Evolutionary conservation across 2,888 invertebrate species (phyloP), one percentile per base, ranked within the genome.

Genomic region (Belgica antarctica): DNA sequence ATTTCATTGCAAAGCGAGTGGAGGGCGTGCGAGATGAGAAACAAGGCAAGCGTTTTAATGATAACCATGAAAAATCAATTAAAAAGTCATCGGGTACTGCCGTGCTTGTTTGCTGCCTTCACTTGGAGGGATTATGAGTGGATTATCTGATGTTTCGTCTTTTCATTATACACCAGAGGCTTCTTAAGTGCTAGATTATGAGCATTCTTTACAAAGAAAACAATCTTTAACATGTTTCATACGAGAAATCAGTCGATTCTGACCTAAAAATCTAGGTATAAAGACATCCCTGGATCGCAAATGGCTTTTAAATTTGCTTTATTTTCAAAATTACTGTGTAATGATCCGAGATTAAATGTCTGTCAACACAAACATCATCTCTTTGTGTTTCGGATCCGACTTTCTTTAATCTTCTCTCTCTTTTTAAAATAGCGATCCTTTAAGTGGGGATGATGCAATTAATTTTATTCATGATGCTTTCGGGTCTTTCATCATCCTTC

Each of bases 51-150:
- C 27, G 62, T 47, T 47, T 65, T 65, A 24, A 27, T 65, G 65
- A 65, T 36, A 46, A 36, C 65, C 65, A 46, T 65, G 41, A 46
- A 65, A 46, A 68, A 68, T 68, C 68, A 68, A 68, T 68, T 68
- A 68, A 57, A 68, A 68, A 68, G 68, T 68, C 68, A 68, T 57
- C 19, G n/a, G 24, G 28, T 5, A 22, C n/a, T n/a, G n/a, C n/a
- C n/a, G n/a, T n/a, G n/a, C n/a, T 1, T 46, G 25, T 63, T 36
- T 36, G 41, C 22, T 22, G 4, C 2, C 52, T 52, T 10, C 17
- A 19, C 41, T 41, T 41, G 10, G 34, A 12, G 12, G 41, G 52
- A 52, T 52, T 52, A 52, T 10, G 19, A 17, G 52, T n/a, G 52
- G 52, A 52, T 52, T 52, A 52, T 52, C 52, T 5, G 41, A 41